Base-by-base conservation (phyloP, 2,113 vertebrate genomes). In the Forbesichthys agassizii region DNA sequence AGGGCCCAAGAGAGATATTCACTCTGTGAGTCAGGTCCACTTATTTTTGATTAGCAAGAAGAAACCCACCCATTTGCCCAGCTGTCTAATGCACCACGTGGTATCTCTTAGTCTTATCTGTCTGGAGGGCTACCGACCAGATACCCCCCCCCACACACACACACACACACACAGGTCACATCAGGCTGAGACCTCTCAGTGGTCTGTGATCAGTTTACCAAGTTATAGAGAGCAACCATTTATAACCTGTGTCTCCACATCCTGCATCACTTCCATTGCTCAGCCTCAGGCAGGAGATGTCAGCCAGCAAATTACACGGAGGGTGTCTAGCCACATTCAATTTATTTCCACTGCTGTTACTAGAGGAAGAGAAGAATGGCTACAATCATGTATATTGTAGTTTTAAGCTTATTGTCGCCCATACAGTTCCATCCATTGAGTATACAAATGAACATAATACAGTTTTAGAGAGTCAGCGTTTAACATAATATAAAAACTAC, bases 361-460 rank as follows among this genome's bases (percentile, higher is more conserved):
- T 53, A 67, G 13, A 79, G 73, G 57, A 46, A 64, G 64, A 75
- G 61, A 64, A 73, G 66, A 74, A 72, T 69, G 59, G 64, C 70
- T 84, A 86, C 88, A 14, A 51, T 42, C 0, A 80, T 86, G 71
- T 70, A 64, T 33, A 59, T 75, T 60, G 58, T 78, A 42, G 27
- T 27, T 27, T 27, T 27, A 3, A 27, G 27, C 27, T 27, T 27
- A 27, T 27, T 27, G 27, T 27, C 27, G 27, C 27, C 27, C 27
- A 27, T 27, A 27, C 27, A 27, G 2, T 27, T 27, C 27, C 27
- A 27, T 27, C 27, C 27, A 27, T 27, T 27, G 27, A 27, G 27
- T 27, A 27, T 27, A 27, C 27, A 27, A 27, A 27, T 27, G 1
- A 27, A 27, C 27, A 27, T 27, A 27, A 27, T 27, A 27, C 27